These are phyloP conservation scores for Leucophenga maculata DNA, from an alignment of 2,888 invertebrate species.

Conservation along the genomic window DNA sequence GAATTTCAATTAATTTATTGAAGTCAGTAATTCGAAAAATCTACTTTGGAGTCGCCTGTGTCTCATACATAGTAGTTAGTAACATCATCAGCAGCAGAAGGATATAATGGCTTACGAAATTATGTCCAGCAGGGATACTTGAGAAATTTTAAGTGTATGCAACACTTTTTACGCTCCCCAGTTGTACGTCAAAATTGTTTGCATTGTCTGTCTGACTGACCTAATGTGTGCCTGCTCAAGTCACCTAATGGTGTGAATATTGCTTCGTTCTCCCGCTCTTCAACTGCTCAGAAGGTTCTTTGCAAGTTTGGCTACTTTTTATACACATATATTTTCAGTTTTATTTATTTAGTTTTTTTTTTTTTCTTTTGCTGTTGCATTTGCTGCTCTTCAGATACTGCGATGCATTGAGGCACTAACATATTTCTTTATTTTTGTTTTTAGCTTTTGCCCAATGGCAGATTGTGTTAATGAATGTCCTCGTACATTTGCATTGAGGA, in stretches of 20 bases:
- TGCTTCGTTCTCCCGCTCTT: not conserved
- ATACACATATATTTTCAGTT: slow-evolving; percentile 32
- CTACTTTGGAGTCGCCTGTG: too few relatives aligned
- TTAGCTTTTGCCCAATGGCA: slow-evolving; percentile 52
- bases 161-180: slow-evolving; percentile 47
- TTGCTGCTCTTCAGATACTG: slow-evolving; percentile 37
- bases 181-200: slow-evolving; percentile 13
- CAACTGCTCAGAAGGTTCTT: too few relatives aligned
- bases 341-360: slow-evolving; percentile 37
- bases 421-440: slow-evolving; percentile 33
- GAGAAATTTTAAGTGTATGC: slow-evolving; percentile 58
- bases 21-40: too few relatives aligned
- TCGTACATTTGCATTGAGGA: slow-evolving; percentile 60
- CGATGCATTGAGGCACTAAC: too few relatives aligned
- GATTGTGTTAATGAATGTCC: slow-evolving; percentile 60
- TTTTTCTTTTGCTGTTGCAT: slow-evolving; percentile 47
- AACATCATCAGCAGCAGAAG: too few relatives aligned
- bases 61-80: too few relatives aligned
- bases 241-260: not conserved
- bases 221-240: slow-evolving; percentile 16
- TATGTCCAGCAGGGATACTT: slow-evolving; percentile 61
- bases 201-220: slow-evolving; percentile 2
- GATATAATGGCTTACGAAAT: slow-evolving; percentile 45
- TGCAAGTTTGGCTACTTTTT: not conserved
- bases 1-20: too few relatives aligned